Percentiles rank a stretch among this genome's conserved stretches.
phyloP scores from a whole-genome alignment of 2,888 invertebrate species.

The Leptopilina myrica region DNA sequence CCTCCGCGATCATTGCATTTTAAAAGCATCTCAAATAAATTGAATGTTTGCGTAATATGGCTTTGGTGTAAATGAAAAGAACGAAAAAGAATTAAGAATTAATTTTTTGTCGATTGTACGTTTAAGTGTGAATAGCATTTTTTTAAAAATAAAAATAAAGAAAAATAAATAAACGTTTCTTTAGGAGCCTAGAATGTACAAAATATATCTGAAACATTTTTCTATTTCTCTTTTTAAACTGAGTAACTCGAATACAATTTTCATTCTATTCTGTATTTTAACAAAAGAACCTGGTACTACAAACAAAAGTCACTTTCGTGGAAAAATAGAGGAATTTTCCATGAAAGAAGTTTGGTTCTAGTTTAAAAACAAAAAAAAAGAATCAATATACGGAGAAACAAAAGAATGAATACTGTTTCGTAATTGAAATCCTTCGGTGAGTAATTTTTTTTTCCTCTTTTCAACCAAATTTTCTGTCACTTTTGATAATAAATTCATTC shows the following conservation, averaged over 20 bases:
- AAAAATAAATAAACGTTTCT: neutral
- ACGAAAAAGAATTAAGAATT: neutral
- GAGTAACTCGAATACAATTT: conserved; percentile 24
- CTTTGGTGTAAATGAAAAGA: neutral
- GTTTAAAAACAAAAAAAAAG: neutral
- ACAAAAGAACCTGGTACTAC: conserved; percentile 16
- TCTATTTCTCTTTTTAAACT: conserved; percentile 8
- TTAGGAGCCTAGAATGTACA: conserved; percentile 27
- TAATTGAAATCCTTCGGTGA: neutral
- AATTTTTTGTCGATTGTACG: neutral
- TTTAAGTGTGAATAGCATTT: conserved; percentile 20
- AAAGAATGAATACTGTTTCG: conserved; percentile 5
- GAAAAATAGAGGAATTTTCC: neutral
- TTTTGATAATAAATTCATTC: no score
- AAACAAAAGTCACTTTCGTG: conserved; percentile 27
- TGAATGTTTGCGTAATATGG: neutral
- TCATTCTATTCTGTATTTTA: conserved; percentile 28
- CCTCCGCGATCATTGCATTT: conserved; percentile 20
- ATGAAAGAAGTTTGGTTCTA: conserved; percentile 15
- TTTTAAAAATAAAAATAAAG: neutral
- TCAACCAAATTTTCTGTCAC: neutral
- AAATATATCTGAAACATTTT: conserved; percentile 17
- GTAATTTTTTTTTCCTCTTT: neutral
- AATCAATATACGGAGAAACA: neutral
- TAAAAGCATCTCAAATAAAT: conserved; percentile 16